Evolutionary conservation across 2,888 invertebrate genomes (phyloP).

Genomic region (Chironomus riparius): DNA sequence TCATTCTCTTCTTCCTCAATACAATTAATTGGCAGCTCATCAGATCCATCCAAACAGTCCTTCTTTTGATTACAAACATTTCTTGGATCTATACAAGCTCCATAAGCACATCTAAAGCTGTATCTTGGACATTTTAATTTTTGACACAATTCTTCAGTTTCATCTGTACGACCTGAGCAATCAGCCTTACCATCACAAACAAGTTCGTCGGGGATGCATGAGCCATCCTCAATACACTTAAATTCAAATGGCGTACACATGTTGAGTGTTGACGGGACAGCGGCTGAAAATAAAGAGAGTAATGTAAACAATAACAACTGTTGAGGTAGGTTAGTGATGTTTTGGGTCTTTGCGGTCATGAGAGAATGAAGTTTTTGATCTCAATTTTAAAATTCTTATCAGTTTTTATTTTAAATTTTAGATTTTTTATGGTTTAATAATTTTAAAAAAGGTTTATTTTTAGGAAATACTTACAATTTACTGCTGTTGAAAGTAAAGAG

Average conservation of each 20-base stretch:
- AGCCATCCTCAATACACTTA: not conserved
- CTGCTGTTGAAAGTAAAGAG: too few relatives aligned
- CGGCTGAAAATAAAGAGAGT: too few relatives aligned
- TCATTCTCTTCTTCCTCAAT: constrained; percentile 9
- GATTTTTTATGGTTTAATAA: not conserved
- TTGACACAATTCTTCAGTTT: not conserved
- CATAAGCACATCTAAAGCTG: not conserved
- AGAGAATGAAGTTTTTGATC: not conserved
- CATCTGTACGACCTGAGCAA: constrained; percentile 1
- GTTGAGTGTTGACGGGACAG: too few relatives aligned
- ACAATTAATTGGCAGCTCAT: not conserved
- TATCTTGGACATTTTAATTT: not conserved
- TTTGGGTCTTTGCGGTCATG: not conserved
- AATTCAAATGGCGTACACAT: constrained; percentile 1
- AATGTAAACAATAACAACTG: too few relatives aligned
- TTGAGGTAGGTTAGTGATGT: too few relatives aligned
- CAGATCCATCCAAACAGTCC: constrained; percentile 8
- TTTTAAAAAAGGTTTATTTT: too few relatives aligned
- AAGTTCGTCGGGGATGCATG: not conserved
- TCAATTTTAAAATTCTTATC: not conserved
- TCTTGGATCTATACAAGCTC: not conserved
- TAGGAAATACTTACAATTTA: too few relatives aligned
- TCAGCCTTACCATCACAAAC: constrained; percentile 9
- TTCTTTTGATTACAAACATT: not conserved
- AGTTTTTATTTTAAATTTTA: not conserved